Evolutionary conservation across 2,888 invertebrate species (phyloP).

Genomic region (Stenoptilia bipunctidactyla): DNA sequence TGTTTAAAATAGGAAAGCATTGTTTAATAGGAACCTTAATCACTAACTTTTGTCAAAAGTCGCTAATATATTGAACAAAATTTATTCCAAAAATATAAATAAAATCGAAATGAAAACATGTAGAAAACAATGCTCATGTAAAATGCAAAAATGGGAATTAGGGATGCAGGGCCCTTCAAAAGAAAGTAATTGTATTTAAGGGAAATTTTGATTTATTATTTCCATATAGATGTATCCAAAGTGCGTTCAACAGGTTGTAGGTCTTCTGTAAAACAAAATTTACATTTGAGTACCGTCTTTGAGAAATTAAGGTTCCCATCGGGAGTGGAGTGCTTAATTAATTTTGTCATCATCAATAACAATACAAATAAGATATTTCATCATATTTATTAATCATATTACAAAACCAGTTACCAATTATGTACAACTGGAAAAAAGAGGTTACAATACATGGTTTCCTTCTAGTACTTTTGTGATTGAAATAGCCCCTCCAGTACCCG

Average conservation of each 20-base stretch:
- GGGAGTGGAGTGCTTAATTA: constrained; percentile 64
- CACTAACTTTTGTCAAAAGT: constrained; percentile 54
- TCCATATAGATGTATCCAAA: constrained; percentile 69
- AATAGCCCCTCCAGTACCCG: constrained; percentile 86
- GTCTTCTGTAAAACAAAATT: constrained; percentile 66
- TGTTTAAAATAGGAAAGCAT: neutral
- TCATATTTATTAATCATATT: constrained; percentile 69
- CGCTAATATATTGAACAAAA: constrained; percentile 54
- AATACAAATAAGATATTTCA: constrained; percentile 64
- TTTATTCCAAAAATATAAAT: constrained; percentile 70
- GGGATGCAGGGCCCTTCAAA: constrained; percentile 64
- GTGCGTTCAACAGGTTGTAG: constrained; percentile 67
- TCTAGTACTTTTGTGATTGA: constrained; percentile 82
- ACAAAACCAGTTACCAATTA: constrained; percentile 71
- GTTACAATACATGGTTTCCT: constrained; percentile 73
- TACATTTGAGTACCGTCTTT: constrained; percentile 43
- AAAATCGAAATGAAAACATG: constrained; percentile 64
- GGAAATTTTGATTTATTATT: constrained; percentile 71
- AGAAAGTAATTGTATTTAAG: constrained; percentile 59
- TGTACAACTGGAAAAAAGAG: constrained; percentile 67
- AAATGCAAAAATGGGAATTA: constrained; percentile 57
- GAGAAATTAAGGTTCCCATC: constrained; percentile 67
- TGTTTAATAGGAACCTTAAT: constrained; percentile 58
- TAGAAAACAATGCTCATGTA: constrained; percentile 59
- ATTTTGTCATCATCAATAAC: constrained; percentile 50